Percentiles rank a stretch among this genome's conserved stretches.
Conservation (phyloP, 2,113 vertebrate species). For the Ophiodon elongatus region DNA sequence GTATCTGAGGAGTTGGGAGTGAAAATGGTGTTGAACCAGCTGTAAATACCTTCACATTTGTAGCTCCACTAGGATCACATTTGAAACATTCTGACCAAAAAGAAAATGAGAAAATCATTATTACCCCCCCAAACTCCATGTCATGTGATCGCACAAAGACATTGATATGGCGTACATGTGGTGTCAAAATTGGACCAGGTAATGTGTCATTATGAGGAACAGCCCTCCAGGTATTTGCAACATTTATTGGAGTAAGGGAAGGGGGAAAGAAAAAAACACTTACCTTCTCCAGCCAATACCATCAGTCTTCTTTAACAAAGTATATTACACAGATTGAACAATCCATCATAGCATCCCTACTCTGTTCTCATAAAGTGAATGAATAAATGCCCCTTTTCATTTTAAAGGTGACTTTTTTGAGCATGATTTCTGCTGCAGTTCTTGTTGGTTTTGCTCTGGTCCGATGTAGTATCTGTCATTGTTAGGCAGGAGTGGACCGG, state of each 20-base stretch:
- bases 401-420: conserved; percentile 11
- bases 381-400: conserved; percentile 64
- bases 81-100: conserved; percentile 1
- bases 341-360: conserved; percentile 74
- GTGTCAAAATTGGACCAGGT: conserved; percentile 50
- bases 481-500: no score
- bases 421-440: not conserved
- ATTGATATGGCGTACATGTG: conserved; percentile 33
- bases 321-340: conserved; percentile 77
- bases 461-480: not conserved
- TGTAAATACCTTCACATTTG: not conserved
- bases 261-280: conserved; percentile 60
- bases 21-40: not conserved
- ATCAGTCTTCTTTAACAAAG: conserved; percentile 78
- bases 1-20: not conserved
- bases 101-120: conserved; percentile 16
- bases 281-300: conserved; percentile 62
- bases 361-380: conserved; percentile 68
- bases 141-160: conserved; percentile 30
- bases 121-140: conserved; percentile 5
- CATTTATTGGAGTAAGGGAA: conserved; percentile 61
- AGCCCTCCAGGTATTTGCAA: conserved; percentile 67
- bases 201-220: conserved; percentile 65
- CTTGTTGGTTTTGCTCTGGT: not conserved
- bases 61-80: not conserved